Base-by-base conservation (phyloP, 37 sponge, comb jelly and placozoan genomes). In the Beroe ovata region DNA sequence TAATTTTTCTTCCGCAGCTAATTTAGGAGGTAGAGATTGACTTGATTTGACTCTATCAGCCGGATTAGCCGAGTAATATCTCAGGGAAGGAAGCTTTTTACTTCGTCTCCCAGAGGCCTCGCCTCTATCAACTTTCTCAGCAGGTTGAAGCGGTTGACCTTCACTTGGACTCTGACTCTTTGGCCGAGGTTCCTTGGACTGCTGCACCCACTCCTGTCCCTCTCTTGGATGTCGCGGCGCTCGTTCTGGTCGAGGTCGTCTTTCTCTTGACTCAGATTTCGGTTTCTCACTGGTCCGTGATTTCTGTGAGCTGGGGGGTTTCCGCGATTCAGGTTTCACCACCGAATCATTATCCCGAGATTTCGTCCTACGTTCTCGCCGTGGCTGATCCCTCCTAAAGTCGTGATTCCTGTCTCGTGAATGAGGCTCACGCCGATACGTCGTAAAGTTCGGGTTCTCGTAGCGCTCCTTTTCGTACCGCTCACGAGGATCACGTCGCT, bases 41-140 rank as follows among this genome's bases (percentile, higher is more conserved):
- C 69, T 66, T 36, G 71, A 36, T 23, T 77, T 77, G 22, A 77
- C 1, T 42, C 84, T 11, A 29, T 77, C 84, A 14, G 84, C 84
- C 39, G 84, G 84, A 20, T 77, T 77, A 4, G 84, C 84, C 4
- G 84, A 77, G 84, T 77, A 77, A 42, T 77, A 77, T 25, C 22
- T 77, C 42, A 77, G n/a, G 11, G 84, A 77, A 23, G 84, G 84
- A 8, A 35, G 39, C 34, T 66, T 66, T 34, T 37, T 34, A 66
- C 32, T 33, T 14, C 69, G 32, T 16, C 69, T 26, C 32, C 18
- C 16, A 6, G 69, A 30, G 14, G 16, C 32, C 69, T 66, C 69
- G 30, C 32, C 1, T 25, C 41, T 77, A 1, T 77, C 54, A 42
- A 42, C 14, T 8, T 42, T 36, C 1, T 77, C 84, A 29, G 26